Percentiles rank a stretch among this genome's conserved stretches.
Conservation (phyloP, 2,888 invertebrate genomes). For the Nemoura dubitans region DNA sequence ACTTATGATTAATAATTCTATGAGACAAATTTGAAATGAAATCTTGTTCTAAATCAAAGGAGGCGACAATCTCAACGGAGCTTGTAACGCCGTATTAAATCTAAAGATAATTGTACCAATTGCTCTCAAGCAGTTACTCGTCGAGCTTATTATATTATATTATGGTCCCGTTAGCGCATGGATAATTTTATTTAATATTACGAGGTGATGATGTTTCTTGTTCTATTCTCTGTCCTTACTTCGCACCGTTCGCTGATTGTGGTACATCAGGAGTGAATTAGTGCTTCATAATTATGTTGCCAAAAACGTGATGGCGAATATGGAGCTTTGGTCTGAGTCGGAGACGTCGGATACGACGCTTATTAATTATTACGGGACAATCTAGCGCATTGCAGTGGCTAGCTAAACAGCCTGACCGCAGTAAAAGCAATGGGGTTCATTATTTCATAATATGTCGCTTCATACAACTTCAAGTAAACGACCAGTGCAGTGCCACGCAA, state of each 20-base stretch:
- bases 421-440: neutral
- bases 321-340: neutral
- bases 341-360: no score
- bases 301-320: neutral
- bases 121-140: neutral
- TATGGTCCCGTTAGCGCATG: neutral
- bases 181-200: neutral
- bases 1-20: neutral
- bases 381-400: neutral
- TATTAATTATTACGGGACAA: slow-evolving; percentile 1
- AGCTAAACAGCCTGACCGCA: neutral
- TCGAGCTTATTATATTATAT: neutral
- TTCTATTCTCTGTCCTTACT: neutral
- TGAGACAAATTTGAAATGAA: neutral
- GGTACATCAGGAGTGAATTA: neutral
- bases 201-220: neutral
- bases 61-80: neutral
- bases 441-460: no score
- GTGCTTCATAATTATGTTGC: neutral
- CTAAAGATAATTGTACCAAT: neutral
- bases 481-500: no score
- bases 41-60: neutral
- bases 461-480: neutral
- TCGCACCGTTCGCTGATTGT: neutral
- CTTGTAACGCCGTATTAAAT: neutral